Percentiles rank a stretch among this genome's conserved stretches.
These are phyloP conservation scores for Mesitornis unicolor DNA, from an alignment of 2,113 vertebrate genomes.

Conservation along the genomic window DNA sequence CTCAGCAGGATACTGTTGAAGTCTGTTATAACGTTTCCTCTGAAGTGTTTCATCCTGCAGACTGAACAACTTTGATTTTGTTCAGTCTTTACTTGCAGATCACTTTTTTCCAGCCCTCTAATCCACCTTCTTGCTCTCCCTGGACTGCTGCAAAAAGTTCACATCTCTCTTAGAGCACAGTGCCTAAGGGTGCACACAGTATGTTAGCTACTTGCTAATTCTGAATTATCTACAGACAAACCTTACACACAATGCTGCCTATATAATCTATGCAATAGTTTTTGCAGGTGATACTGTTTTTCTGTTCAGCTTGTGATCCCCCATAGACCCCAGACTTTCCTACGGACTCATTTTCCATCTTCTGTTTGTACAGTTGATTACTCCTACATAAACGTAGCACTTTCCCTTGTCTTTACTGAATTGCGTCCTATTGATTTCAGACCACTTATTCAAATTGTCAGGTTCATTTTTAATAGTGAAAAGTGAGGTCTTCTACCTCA, in stretches of 20 bases:
- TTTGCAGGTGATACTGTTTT: neutral
- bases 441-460: neutral
- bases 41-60: neutral
- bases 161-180: neutral
- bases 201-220: neutral
- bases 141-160: neutral
- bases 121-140: neutral
- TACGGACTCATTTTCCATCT: neutral
- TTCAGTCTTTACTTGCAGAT: conserved; percentile 13
- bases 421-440: conserved; percentile 46
- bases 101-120: neutral
- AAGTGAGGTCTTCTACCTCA: neutral
- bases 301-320: neutral
- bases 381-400: neutral
- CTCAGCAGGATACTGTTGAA: conserved; percentile 14
- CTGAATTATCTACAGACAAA: neutral
- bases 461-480: conserved; percentile 43
- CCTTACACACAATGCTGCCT: neutral
- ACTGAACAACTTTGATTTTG: neutral
- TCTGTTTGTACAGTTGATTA: conserved; percentile 38
- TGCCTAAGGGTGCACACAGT: neutral
- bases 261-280: neutral
- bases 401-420: conserved; percentile 34
- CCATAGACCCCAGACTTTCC: neutral
- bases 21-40: conserved; percentile 10